Evolutionary conservation across 1,140 invertebrate genomes (phyloP), one percentile per base, ranked within the genome.

Genomic region (Saccostrea echinata): DNA sequence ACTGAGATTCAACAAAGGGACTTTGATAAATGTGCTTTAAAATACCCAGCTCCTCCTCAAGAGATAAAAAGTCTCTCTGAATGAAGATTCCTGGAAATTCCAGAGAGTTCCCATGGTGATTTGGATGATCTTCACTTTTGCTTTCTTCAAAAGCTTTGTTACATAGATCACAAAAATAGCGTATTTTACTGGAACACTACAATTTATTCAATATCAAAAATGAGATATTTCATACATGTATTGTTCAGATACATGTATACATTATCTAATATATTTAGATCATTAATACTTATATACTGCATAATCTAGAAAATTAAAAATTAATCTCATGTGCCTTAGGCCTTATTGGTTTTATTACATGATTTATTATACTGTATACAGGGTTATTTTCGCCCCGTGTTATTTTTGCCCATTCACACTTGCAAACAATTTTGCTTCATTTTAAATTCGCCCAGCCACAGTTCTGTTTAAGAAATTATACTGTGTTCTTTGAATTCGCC

Each of bases 1-100:
- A 99, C 95, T 99, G 99, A 1, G 99, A 99, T 55, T 96, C 95
- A 89, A 97, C 96, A 98, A 99, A 99, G 6, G 97, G 96, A 82
- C 98, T 95, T 84, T 95, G 93, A 95, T 99, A 98, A 82, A 99
- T 96, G 27, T 96, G 95, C 81, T 95, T 92, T 55, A 97, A 96
- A 27, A 99, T 94, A 18, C 93, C 89, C 0, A 93, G 88, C 92
- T 98, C 97, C 95, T 99, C 98, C 57, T 96, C 93, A 82, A 94
- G 91, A 53, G 94, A 96, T 85, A 99, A 95, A 94, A 99, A 99
- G 93, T 98, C 96, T 86, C 96, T 91, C 18, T 93, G 76, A 3
- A 96, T 84, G 81, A 89, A 89, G 76, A 96, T 93, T 18, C 96
- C 96, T 94, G 90, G 87, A 86, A 94, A 93, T 13, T 92, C 88